A percentile compares a stretch with the other conserved stretches of the same genome.
These are phyloP conservation scores for Bacillus rossius DNA, from an alignment of 1,140 invertebrate genomes.

Conservation along the genomic window DNA sequence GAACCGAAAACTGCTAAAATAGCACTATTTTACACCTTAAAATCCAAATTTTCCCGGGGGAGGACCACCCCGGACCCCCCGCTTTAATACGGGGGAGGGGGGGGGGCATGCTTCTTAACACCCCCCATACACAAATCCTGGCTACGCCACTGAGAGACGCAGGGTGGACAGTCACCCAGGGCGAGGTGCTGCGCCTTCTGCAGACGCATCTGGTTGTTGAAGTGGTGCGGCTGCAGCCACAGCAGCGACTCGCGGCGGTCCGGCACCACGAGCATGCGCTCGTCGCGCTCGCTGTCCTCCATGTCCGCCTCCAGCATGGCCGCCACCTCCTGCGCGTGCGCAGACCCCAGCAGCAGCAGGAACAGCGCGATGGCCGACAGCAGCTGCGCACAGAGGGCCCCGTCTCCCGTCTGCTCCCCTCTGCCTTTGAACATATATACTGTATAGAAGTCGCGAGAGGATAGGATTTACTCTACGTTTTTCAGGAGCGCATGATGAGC, in stretches of 20 bases:
- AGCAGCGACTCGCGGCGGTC: constrained; percentile 38
- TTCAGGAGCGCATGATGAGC: too few species aligned
- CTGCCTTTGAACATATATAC: too few species aligned
- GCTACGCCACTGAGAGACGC: too few species aligned
- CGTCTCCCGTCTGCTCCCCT: neutral
- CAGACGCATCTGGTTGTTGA: constrained; percentile 40
- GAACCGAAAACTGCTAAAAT: too few species aligned
- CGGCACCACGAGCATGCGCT: constrained; percentile 23
- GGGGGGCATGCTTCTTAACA: too few species aligned
- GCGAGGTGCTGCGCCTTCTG: constrained; percentile 43
- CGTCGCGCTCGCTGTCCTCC: constrained; percentile 28
- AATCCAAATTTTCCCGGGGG: too few species aligned
- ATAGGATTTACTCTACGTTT: too few species aligned
- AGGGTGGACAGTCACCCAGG: constrained; percentile 35
- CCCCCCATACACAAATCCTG: too few species aligned
- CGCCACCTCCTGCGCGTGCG: constrained; percentile 43
- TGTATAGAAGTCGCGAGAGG: too few species aligned
- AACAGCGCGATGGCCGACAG: constrained; percentile 43
- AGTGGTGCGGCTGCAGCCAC: constrained; percentile 41
- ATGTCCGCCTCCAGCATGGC: constrained; percentile 46
- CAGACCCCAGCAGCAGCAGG: constrained; percentile 41
- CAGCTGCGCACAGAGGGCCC: constrained; percentile 31
- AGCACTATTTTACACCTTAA: too few species aligned
- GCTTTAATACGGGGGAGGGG: too few species aligned
- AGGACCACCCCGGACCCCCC: too few species aligned